phyloP scores from a whole-genome alignment of 2,888 invertebrate genomes.

The Acleris cristana region DNA sequence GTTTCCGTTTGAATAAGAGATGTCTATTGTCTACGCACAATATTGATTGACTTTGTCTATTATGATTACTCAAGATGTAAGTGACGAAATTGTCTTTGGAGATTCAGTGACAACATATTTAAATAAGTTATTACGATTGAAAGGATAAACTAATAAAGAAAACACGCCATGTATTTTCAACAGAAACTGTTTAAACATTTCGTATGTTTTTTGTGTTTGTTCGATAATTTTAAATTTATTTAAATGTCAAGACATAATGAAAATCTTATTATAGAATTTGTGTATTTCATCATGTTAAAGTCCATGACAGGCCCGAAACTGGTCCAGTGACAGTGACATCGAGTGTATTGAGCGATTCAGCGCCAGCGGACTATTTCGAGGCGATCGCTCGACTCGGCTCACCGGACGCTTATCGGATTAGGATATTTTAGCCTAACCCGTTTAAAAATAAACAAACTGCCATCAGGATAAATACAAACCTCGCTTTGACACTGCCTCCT shows the following conservation, averaged over 20 bases:
- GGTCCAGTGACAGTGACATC: slow-evolving; percentile 63
- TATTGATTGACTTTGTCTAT: slow-evolving; percentile 78
- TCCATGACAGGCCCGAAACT: slow-evolving; percentile 55
- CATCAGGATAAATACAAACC: slow-evolving; percentile 78
- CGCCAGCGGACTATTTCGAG: slow-evolving; percentile 60
- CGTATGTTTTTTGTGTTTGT: background rate
- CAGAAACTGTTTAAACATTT: background rate
- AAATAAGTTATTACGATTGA: slow-evolving; percentile 7
- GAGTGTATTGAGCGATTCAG: slow-evolving; percentile 63
- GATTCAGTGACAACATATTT: slow-evolving; percentile 12
- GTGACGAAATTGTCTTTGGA: slow-evolving; percentile 37
- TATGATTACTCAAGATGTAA: slow-evolving; percentile 55
- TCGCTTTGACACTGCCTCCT: slow-evolving; percentile 77
- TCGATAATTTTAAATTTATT: slow-evolving; percentile 2
- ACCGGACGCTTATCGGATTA: slow-evolving; percentile 74
- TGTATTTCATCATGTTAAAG: slow-evolving; percentile 66
- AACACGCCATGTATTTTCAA: background rate
- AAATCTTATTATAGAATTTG: slow-evolving; percentile 67
- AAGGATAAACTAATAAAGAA: slow-evolving; percentile 2
- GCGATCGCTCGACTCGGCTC: slow-evolving; percentile 42
- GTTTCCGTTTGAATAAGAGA: slow-evolving; percentile 82
- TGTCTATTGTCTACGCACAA: slow-evolving; percentile 77
- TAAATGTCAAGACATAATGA: slow-evolving; percentile 51
- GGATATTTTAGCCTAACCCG: slow-evolving; percentile 73
- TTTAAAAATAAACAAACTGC: slow-evolving; percentile 79